Percentiles rank a stretch among this genome's conserved stretches.
Conservation (phyloP, 2,797 vertebrate species). For the Diplodus puntazzo region DNA sequence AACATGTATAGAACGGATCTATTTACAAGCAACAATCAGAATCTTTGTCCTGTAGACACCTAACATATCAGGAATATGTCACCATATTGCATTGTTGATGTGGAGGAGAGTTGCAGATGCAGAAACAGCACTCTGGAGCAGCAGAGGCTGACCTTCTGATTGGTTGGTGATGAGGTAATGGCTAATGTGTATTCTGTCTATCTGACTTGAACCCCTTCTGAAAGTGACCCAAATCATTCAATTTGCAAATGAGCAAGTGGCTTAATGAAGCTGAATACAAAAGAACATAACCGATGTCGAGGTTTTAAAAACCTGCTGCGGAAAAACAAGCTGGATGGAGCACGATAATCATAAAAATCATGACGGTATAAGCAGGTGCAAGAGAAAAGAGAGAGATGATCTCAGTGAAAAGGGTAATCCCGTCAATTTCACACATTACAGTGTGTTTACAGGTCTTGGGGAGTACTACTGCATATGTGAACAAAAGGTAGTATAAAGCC, state of each 20-base stretch:
- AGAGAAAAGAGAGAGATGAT: too few species aligned
- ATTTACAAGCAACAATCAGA: not conserved
- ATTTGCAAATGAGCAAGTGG: constrained; percentile 12
- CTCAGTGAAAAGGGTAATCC: too few species aligned
- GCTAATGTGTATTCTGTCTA: not conserved
- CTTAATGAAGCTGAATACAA: constrained; percentile 10
- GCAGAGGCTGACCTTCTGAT: not conserved
- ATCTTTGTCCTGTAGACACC: not conserved
- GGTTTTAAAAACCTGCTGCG: not conserved
- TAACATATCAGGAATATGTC: not conserved
- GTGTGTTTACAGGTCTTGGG: too few species aligned
- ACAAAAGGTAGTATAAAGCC: too few species aligned
- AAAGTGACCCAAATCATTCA: constrained; percentile 1
- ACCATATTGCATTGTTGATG: not conserved
- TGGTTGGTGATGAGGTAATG: not conserved
- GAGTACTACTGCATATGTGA: too few species aligned
- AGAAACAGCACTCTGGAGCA: not conserved
- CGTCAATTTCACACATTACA: too few species aligned
- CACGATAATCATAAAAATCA: too few species aligned
- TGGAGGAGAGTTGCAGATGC: not conserved
- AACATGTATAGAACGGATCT: not conserved
- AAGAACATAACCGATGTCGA: not conserved
- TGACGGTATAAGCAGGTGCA: too few species aligned
- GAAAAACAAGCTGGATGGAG: too few species aligned
- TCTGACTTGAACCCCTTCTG: constrained; percentile 4